Evolutionary conservation across 2,888 invertebrate species (phyloP).

Genomic region (Cerceris ruficornis): DNA sequence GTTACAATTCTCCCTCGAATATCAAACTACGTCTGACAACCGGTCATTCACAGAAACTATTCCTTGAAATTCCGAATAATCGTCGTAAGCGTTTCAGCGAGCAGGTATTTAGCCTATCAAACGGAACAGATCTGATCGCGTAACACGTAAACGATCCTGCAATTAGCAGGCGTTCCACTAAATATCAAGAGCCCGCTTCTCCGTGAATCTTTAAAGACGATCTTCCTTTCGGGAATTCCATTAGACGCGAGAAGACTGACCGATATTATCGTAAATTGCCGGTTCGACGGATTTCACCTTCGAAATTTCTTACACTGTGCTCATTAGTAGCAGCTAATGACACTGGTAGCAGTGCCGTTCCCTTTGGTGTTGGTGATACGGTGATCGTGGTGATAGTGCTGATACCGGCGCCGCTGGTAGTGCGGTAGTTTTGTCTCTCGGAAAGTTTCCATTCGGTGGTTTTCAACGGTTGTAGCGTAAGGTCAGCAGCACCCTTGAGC

Average conservation of each 20-base stretch:
- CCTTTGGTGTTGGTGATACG: too few relatives aligned
- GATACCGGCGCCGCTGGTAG: neutral
- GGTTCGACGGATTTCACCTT: conserved; percentile 52
- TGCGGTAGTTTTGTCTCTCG: neutral
- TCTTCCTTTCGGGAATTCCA: conserved; percentile 52
- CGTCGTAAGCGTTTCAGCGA: conserved; percentile 34
- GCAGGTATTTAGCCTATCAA: conserved; percentile 54
- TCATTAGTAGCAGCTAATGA: conserved; percentile 36
- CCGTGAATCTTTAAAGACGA: conserved; percentile 52
- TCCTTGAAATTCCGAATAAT: conserved; percentile 42
- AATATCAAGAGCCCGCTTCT: conserved; percentile 44
- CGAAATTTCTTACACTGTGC: conserved; percentile 47
- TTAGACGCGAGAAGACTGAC: conserved; percentile 33
- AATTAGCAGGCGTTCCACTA: conserved; percentile 55
- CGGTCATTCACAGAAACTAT: conserved; percentile 45
- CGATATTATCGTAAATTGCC: conserved; percentile 58
- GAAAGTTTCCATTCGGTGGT: conserved; percentile 23
- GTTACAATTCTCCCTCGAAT: conserved; percentile 37
- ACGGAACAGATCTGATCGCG: conserved; percentile 58
- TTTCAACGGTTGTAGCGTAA: conserved; percentile 8
- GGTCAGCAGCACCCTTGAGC: conserved; percentile 22
- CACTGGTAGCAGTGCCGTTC: too few relatives aligned
- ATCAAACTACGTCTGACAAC: conserved; percentile 41
- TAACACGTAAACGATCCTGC: conserved; percentile 61
- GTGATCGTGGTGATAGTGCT: too few relatives aligned